phyloP scores from a whole-genome alignment of 2,888 invertebrate species.

The Atethmia centrago region DNA sequence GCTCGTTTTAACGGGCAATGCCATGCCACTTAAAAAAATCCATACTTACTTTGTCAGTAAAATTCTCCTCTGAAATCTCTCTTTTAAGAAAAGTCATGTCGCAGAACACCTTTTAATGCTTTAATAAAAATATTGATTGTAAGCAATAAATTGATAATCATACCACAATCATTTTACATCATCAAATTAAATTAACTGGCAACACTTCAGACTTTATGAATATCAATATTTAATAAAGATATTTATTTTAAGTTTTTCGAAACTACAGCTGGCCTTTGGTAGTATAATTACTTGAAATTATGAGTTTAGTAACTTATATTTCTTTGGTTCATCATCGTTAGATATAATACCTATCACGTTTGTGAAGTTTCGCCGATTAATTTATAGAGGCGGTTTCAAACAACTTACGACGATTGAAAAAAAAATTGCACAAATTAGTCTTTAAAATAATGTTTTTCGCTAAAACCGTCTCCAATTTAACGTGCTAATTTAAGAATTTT shows the following conservation, averaged over 20 bases:
- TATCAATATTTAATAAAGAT: background rate
- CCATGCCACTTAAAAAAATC: background rate
- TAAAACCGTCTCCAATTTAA: background rate
- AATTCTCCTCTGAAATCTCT: background rate
- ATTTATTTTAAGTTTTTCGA: no score
- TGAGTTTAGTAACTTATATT: background rate
- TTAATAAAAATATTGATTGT: constrained; percentile 4
- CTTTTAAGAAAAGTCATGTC: constrained; percentile 7
- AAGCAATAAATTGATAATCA: constrained; percentile 10
- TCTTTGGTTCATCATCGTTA: background rate
- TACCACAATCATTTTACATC: background rate
- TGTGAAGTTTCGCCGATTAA: background rate
- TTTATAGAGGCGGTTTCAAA: background rate
- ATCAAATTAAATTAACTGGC: background rate
- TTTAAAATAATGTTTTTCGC: background rate
- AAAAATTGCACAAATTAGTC: no score
- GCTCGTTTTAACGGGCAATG: background rate
- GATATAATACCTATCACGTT: background rate
- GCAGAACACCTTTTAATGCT: background rate
- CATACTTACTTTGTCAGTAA: background rate
- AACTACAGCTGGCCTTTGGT: no score
- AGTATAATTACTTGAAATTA: background rate
- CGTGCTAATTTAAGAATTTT: constrained; percentile 12
- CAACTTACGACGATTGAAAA: no score
- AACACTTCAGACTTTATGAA: background rate